A percentile compares a stretch with the other conserved stretches of the same genome.
Evolutionary conservation across 2,888 invertebrate genomes (phyloP).

Genomic region (Andrena fulva): DNA sequence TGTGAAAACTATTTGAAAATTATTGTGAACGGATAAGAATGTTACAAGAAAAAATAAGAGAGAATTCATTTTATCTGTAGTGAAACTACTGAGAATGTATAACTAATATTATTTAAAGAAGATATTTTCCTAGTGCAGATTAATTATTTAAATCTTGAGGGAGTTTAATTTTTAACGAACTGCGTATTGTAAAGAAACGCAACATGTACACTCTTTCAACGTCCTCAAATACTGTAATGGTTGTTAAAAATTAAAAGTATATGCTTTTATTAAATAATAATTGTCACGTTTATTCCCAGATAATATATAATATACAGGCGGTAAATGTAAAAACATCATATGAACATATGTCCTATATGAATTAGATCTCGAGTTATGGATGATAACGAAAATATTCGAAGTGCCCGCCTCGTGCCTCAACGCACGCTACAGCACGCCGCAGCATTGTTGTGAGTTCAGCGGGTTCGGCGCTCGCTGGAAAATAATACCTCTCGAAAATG

Average conservation of each 20-base stretch:
- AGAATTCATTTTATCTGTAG: conserved; percentile 8
- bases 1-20: not conserved
- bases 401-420: too few species aligned
- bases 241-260: conserved; percentile 31
- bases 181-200: conserved; percentile 1
- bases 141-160: conserved; percentile 19
- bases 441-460: too few species aligned
- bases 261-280: conserved; percentile 21
- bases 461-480: too few species aligned
- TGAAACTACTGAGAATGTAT: not conserved
- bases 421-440: too few species aligned
- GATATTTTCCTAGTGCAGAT: conserved; percentile 15
- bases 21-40: not conserved
- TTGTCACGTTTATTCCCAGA: conserved; percentile 11
- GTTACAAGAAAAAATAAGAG: not conserved
- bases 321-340: too few species aligned
- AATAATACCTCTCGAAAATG: too few species aligned
- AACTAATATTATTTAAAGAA: conserved; percentile 10
- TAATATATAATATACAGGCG: not conserved
- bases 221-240: conserved; percentile 6
- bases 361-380: not conserved
- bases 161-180: not conserved
- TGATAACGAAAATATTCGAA: too few species aligned
- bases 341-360: not conserved
- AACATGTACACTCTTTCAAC: not conserved